Evolutionary conservation across 92 coral and sea anemone genomes (phyloP), one percentile per base, ranked within the genome.

Genomic region (Epizoanthus fatuus): DNA sequence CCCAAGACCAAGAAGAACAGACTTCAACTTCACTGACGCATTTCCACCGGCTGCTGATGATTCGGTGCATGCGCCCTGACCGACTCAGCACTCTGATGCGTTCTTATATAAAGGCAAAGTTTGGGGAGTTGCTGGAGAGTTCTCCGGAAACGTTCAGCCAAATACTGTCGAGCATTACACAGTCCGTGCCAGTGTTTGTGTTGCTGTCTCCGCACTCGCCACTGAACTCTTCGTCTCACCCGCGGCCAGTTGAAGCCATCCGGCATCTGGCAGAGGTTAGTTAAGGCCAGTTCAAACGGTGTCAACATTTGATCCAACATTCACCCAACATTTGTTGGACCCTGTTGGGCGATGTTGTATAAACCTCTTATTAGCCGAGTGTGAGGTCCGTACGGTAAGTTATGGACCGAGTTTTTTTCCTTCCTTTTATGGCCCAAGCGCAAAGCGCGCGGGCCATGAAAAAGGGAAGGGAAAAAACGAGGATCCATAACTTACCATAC

Each of bases 41-140:
- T 32, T 63, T 91, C 55, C 94, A 95, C 47, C 90, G 85, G 42
- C 79, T 97, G 79, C 65, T 97, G 25, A 60, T 97, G 89, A 62
- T 97, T 86, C 98, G 98, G 56, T 89, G 97, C 69, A 56, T 95
- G 63, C 91, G 99, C 7, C 92, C 96, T 4, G 99, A 96, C 86
- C 84, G 99, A 86, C 86, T 96, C 64, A 88, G 87, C 55, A 70
- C 80, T 15, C 93, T 95, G 20, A 94, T 96, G 94, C 85, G 90
- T 32, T 69, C 60, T 16, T 90, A 90, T 29, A 95, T 96, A 35
- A 90, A 74, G 35, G 91, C 82, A 56, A 84, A 90, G 69, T 90
- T 96, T 2, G 88, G 91, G 2, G 92, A 92, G 59, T 81, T 96
- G 57, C 67, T 92, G 47, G 99, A 93, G 86, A 75, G 74, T 45